Evolutionary conservation across 2,888 invertebrate species (phyloP).

Genomic region (Ypsolopha scabrella): DNA sequence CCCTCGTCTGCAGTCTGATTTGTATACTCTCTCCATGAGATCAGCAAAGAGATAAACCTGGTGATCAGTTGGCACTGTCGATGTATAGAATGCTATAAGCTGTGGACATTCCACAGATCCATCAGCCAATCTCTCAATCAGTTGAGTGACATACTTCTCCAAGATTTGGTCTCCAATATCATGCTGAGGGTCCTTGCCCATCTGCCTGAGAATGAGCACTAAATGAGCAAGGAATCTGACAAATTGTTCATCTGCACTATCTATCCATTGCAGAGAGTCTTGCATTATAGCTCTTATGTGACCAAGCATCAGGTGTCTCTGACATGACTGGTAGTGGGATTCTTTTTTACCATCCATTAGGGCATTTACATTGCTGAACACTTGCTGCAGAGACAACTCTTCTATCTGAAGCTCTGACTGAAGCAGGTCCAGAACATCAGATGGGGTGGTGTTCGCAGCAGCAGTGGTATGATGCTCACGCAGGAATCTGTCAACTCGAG

Average conservation of each 20-base stretch:
- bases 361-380: constrained; percentile 55
- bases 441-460: constrained; percentile 49
- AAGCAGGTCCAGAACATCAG: constrained; percentile 49
- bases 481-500: constrained; percentile 79
- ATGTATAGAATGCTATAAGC: constrained; percentile 87
- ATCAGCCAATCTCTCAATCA: constrained; percentile 71
- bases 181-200: constrained; percentile 79
- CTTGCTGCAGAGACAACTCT: constrained; percentile 49
- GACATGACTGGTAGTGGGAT: constrained; percentile 80
- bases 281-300: constrained; percentile 81
- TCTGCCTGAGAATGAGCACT: constrained; percentile 82
- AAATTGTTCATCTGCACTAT: constrained; percentile 66
- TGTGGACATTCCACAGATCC: constrained; percentile 76
- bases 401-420: constrained; percentile 45
- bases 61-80: constrained; percentile 74
- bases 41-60: constrained; percentile 74
- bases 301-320: constrained; percentile 87
- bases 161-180: constrained; percentile 81
- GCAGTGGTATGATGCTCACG: constrained; percentile 58
- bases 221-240: constrained; percentile 88
- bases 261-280: constrained; percentile 76
- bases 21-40: constrained; percentile 76
- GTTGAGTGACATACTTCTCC: constrained; percentile 76
- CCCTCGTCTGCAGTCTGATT: constrained; percentile 72
- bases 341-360: constrained; percentile 69